Conservation (phyloP, 2,797 vertebrate species). For the Tapera naevia region DNA sequence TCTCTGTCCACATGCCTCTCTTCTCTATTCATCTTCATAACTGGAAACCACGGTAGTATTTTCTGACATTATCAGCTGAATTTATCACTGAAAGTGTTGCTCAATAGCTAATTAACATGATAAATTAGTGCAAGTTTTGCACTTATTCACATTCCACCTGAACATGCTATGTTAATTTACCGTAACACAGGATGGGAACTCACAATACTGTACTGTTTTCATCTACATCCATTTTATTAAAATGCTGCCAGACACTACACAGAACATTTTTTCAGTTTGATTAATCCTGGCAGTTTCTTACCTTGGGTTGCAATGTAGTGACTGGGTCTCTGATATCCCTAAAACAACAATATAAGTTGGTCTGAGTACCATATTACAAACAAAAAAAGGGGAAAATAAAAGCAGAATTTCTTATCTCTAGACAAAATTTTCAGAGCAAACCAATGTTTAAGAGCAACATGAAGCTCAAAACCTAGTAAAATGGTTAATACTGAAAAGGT, state of each 20-base stretch:
- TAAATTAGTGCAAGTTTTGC: slow-evolving; percentile 1
- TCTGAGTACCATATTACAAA: slow-evolving; percentile 60
- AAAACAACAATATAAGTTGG: slow-evolving; percentile 75
- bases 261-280: not conserved
- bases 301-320: slow-evolving; percentile 99
- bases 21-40: slow-evolving; percentile 17
- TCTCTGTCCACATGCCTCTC: not conserved
- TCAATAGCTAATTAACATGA: slow-evolving; percentile 45
- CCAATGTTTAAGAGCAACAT: slow-evolving; percentile 36
- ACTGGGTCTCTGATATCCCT: slow-evolving; percentile 98
- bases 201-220: not conserved
- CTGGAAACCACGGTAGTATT: not conserved
- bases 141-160: not conserved
- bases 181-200: not conserved
- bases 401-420: slow-evolving; percentile 56
- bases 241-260: not conserved
- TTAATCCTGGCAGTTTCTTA: slow-evolving; percentile 72
- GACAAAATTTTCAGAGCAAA: slow-evolving; percentile 24
- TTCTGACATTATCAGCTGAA: not conserved
- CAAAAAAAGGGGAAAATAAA: slow-evolving; percentile 58
- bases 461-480: slow-evolving; percentile 47
- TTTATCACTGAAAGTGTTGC: not conserved
- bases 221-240: not conserved
- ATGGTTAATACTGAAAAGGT: not conserved
- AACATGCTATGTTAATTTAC: not conserved